These are phyloP conservation scores for Sminthopsis crassicaudata DNA, from an alignment of 2,113 vertebrate species.

Conservation along the genomic window DNA sequence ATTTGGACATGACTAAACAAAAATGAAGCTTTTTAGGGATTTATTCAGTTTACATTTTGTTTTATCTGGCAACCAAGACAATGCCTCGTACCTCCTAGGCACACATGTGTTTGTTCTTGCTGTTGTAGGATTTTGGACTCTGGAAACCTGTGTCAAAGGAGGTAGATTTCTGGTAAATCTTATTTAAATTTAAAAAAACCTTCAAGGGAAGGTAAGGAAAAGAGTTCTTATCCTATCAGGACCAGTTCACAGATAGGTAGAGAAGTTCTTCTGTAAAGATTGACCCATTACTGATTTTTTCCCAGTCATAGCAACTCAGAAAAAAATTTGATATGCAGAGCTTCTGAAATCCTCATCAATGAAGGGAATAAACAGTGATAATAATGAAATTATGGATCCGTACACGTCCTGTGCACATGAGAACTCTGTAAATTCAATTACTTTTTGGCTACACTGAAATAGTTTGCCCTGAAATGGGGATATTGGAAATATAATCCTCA, in stretches of 20 bases:
- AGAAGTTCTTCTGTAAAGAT: neutral
- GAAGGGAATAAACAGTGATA: neutral
- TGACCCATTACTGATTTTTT: neutral
- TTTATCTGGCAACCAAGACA: neutral
- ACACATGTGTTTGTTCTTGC: neutral
- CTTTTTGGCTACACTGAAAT: neutral
- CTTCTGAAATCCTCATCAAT: neutral
- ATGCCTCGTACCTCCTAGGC: neutral
- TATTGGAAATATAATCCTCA: neutral
- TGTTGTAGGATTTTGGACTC: neutral
- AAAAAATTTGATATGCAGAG: neutral
- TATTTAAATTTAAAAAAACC: neutral
- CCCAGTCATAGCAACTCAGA: neutral
- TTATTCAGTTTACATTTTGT: neutral
- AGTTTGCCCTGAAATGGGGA: neutral
- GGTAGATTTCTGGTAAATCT: neutral
- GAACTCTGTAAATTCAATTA: neutral
- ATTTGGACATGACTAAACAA: neutral
- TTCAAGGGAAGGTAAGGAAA: neutral
- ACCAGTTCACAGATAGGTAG: neutral
- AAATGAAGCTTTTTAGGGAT: too few species aligned
- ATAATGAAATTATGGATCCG: neutral
- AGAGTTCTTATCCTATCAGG: neutral
- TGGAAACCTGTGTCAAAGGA: neutral
- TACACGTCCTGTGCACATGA: neutral